Evolutionary conservation across 1,140 invertebrate species (phyloP), one percentile per base, ranked within the genome.

Genomic region (Lucilia sericata): DNA sequence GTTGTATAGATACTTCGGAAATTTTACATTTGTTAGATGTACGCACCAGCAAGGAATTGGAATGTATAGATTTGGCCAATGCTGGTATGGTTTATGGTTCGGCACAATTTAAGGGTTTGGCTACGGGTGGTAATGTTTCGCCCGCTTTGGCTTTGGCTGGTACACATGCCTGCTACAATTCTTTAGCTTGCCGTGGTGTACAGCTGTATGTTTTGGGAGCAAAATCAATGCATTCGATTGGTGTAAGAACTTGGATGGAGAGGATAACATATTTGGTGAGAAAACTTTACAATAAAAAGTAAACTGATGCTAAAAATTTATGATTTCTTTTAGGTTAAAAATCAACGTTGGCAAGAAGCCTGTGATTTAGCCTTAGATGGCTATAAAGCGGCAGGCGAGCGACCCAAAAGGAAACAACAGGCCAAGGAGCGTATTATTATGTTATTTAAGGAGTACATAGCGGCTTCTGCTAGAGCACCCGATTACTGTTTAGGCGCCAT

Each of bases 61-160:
- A 97, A 91, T 93, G 94, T 47, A 91, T 97, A 76, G 96, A 98
- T 91, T 92, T 98, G 85, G 95, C 95, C 51, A 94, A 94, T 86
- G 95, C 97, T 17, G 95, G 96, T 83, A 93, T 99, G 51, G 96
- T 98, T 0, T 99, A 99, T 91, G 95, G 95, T 36, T 97, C 96
- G 36, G 97, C 96, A 86, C 96, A 98, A 92, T 99, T 98, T 88
- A 98, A 99, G 92, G 97, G 97, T 0, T 92, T 96, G 84, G 95
- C 95, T 86, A 94, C 94, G 0, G 94, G 94, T 2, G 94, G 94
- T 1, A 93, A 94, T 84, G 94, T 95, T 2, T 94, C 94, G 2
- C 89, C 90, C 2, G 90, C 25, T 30, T 30, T 30, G 14, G 90
- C 90, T 8, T 91, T 94, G 84, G 95, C 95, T 70, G 97, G 97